Evolutionary conservation across 1,140 invertebrate genomes (phyloP).

Genomic region (Drosophila pseudoananassae): DNA sequence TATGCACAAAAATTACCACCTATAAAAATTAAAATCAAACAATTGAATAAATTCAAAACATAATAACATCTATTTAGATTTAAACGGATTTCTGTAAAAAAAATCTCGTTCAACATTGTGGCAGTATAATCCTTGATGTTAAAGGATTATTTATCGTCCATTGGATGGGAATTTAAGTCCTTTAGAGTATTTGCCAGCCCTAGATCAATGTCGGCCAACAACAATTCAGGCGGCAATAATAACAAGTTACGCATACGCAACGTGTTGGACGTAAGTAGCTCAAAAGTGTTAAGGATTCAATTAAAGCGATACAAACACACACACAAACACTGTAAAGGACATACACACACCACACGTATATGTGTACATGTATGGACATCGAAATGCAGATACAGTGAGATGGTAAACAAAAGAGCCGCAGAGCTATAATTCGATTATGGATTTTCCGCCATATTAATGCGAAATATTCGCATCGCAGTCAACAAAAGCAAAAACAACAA

Average conservation of each 20-base stretch:
- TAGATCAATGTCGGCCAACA: slow-evolving; percentile 44
- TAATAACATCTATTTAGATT: not conserved
- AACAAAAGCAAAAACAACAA: slow-evolving; percentile 57
- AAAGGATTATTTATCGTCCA: not conserved
- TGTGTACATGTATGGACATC: not conserved
- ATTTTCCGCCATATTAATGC: slow-evolving; percentile 82
- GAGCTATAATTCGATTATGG: slow-evolving; percentile 80
- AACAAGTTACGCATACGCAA: slow-evolving; percentile 79
- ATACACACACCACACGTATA: not conserved
- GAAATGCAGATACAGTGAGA: slow-evolving; percentile 28
- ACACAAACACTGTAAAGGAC: slow-evolving; percentile 12
- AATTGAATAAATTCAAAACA: not conserved
- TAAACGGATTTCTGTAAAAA: not conserved
- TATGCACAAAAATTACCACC: not conserved
- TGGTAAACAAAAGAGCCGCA: slow-evolving; percentile 78
- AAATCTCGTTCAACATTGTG: not conserved
- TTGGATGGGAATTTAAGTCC: slow-evolving; percentile 24
- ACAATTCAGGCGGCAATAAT: slow-evolving; percentile 49
- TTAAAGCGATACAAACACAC: slow-evolving; percentile 77
- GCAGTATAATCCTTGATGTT: slow-evolving; percentile 1
- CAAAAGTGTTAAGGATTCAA: slow-evolving; percentile 82
- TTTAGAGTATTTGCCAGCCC: slow-evolving; percentile 26
- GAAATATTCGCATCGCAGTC: slow-evolving; percentile 78
- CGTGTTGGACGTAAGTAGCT: slow-evolving; percentile 79
- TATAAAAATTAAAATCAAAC: not conserved